phyloP scores from a whole-genome alignment of 2,888 invertebrate species.

The Spilosoma lubricipeda region DNA sequence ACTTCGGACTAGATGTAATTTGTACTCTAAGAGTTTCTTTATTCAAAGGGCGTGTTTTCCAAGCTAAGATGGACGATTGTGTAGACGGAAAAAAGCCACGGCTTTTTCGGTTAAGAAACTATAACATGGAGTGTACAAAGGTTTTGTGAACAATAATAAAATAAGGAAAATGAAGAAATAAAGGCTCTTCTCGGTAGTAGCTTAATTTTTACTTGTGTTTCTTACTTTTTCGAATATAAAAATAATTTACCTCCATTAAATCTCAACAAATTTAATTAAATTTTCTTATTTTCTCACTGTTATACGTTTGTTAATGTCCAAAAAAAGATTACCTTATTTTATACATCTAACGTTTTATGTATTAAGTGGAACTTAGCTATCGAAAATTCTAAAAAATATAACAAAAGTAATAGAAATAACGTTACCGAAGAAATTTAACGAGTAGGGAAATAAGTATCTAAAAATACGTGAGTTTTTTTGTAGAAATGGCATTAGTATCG shows the following conservation, averaged over 20 bases:
- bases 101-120: constrained; percentile 8
- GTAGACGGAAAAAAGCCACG: constrained; percentile 7
- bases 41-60: constrained; percentile 23
- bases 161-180: constrained; percentile 2
- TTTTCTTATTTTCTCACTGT: not conserved
- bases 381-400: not conserved
- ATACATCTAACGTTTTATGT: not conserved
- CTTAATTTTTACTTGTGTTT: not conserved
- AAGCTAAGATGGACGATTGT: constrained; percentile 18
- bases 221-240: not conserved
- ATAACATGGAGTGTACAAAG: not conserved
- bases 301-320: not conserved
- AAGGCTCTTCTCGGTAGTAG: not conserved
- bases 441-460: not conserved
- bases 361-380: not conserved
- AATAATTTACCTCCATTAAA: not conserved
- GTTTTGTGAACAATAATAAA: not conserved
- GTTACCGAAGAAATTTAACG: not conserved
- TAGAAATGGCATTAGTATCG: not conserved
- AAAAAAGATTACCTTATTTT: not conserved
- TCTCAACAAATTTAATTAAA: not conserved
- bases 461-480: not conserved
- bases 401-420: not conserved
- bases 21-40: constrained; percentile 38
- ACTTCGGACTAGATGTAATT: constrained; percentile 42